Evolutionary conservation across 2,113 vertebrate genomes (phyloP).

Genomic region (Antigone vipio): DNA sequence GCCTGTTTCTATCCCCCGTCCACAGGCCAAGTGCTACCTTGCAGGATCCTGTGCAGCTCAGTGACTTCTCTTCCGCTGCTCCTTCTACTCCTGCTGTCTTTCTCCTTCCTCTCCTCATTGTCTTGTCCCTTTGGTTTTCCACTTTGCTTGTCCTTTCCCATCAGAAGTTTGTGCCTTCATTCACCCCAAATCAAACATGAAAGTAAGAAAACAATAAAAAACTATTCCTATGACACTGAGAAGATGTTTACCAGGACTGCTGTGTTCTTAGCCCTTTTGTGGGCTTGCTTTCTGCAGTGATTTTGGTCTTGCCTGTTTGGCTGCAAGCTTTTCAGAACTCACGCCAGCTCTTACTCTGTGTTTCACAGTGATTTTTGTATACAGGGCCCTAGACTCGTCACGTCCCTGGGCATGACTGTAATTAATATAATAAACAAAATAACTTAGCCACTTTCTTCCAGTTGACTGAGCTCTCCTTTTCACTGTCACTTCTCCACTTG

Average conservation of each 20-base stretch:
- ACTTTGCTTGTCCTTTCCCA: background rate
- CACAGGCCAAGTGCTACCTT: background rate
- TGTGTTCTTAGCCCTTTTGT: background rate
- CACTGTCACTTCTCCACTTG: background rate
- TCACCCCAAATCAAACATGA: background rate
- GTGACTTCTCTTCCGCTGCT: background rate
- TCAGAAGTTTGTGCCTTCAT: accelerated
- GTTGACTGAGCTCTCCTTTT: background rate
- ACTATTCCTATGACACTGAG: background rate
- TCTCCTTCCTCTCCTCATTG: background rate
- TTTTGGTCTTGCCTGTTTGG: background rate
- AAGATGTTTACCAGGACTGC: background rate
- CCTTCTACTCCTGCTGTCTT: background rate
- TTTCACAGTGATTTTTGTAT: background rate
- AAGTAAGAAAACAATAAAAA: background rate
- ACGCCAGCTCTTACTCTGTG: background rate
- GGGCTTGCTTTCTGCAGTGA: background rate
- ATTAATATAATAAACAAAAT: slow-evolving; percentile 32
- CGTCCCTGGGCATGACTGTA: background rate
- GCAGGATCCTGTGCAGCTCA: background rate
- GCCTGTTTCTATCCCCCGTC: background rate
- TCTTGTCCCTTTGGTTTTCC: background rate
- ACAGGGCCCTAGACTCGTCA: accelerated
- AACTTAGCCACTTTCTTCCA: background rate
- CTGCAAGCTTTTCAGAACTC: background rate